Evolutionary conservation across 2,888 invertebrate species (phyloP).

Genomic region (Gerosis bhagava): DNA sequence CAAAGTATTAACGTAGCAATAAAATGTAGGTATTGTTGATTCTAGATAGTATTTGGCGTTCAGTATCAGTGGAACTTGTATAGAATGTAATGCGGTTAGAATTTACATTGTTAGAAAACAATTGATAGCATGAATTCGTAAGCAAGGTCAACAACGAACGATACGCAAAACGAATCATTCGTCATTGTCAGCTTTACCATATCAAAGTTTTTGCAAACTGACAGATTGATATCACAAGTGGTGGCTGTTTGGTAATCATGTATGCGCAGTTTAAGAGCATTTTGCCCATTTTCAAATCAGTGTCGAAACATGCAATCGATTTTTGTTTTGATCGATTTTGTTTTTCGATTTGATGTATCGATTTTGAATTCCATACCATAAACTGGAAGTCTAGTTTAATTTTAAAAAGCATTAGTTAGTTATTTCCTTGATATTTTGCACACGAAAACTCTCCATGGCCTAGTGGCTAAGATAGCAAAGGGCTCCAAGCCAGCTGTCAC

Average conservation of each 20-base stretch:
- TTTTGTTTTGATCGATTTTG: no score
- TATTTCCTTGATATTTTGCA: no score
- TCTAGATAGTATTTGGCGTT: constrained; percentile 16
- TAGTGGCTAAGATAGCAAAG: no score
- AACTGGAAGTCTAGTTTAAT: no score
- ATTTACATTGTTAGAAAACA: constrained; percentile 43
- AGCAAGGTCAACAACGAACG: constrained; percentile 41
- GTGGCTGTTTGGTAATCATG: constrained; percentile 7
- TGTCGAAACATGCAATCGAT: no score
- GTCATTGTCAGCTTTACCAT: constrained; percentile 38
- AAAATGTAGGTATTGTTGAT: constrained; percentile 28
- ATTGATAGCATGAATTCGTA: constrained; percentile 49
- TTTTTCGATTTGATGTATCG: no score
- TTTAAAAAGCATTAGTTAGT: no score
- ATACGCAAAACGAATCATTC: constrained; percentile 35
- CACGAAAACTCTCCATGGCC: no score
- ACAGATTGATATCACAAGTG: constrained; percentile 20
- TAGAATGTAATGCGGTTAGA: constrained; percentile 10
- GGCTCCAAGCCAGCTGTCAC: no score
- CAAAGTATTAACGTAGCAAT: constrained; percentile 22
- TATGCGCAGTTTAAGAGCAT: constrained; percentile 1
- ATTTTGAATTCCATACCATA: no score
- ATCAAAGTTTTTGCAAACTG: constrained; percentile 27
- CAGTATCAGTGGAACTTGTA: no score
- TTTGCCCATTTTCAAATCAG: neutral